Evolutionary conservation across 2,888 invertebrate genomes (phyloP), one percentile per base, ranked within the genome.

Genomic region (Drosophila acutilabella): DNA sequence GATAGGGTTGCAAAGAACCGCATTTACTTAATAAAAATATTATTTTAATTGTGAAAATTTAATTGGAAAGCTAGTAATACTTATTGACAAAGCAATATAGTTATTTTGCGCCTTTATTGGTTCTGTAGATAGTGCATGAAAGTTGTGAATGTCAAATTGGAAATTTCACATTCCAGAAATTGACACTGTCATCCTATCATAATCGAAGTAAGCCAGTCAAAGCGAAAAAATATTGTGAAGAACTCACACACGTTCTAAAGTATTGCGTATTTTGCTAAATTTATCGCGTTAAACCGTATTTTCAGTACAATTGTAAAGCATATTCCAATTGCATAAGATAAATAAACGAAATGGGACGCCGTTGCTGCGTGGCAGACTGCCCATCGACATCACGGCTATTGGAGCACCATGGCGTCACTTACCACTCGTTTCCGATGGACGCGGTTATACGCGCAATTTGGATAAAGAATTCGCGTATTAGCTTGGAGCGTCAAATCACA

Each of bases 351-450:
- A 92, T 92, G 92, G 92, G 91, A 18, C 91, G 92, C 11, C 90
- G 91, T 8, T 92, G 92, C 68, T 91, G 91, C 68, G 90, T 92
- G 26, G 81, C 86, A 40, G 90, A 90, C 2, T 92, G 92, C 47
- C 84, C 81, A 18, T 92, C 92, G 4, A 91, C 90, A 20, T 92
- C 92, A 14, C 88, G 90, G 7, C 72, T 89, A 4, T 72, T 88
- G 14, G 90, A 90, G 44, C 92, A 95, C 89, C 92, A 94, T 76
- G 96, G 96, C 71, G 95, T 96, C 38, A 96, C 96, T 40, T 95
- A 95, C 89, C 96, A 96, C 91, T 96, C 95, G 82, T 95, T 95
- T 86, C 96, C 96, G 2, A 94, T 94, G 90, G 95, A 96, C 89
- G 89, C 92, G 23, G 93, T 93, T 64, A 93, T 95, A 64, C 93